Conservation (phyloP, 2,113 vertebrate species). For the Hippolais icterina region DNA sequence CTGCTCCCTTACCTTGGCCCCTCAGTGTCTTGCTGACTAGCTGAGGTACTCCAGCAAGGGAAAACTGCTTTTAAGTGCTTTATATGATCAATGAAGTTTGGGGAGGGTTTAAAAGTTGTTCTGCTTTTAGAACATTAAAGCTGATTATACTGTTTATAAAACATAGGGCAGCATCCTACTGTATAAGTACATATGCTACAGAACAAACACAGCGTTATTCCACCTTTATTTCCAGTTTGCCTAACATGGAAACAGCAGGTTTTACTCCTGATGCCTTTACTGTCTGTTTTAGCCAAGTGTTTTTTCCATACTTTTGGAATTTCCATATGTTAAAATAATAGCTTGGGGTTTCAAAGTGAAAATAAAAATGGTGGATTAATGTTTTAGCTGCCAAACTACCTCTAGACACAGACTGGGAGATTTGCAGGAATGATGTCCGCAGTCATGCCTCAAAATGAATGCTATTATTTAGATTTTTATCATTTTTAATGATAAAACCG, state of each 20-base stretch:
- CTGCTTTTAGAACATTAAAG: not conserved
- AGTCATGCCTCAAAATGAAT: not conserved
- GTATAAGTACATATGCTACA: not conserved
- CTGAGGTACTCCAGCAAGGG: not conserved
- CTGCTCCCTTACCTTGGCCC: slow-evolving; percentile 8
- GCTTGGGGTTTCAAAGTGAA: not conserved
- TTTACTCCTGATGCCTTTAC: not conserved
- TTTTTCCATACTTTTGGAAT: not conserved
- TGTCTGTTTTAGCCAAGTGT: not conserved
- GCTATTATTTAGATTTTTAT: not conserved
- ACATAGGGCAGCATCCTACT: not conserved
- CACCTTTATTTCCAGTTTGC: not conserved
- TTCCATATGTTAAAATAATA: not conserved
- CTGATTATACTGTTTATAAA: not conserved
- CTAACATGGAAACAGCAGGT: not conserved
- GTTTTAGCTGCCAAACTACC: not conserved
- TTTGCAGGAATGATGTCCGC: not conserved
- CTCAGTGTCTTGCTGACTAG: not conserved
- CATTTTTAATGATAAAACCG: not conserved
- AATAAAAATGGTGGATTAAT: not conserved
- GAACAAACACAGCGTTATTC: not conserved
- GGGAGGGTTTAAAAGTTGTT: not conserved
- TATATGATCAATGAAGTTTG: not conserved
- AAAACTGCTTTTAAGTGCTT: not conserved
- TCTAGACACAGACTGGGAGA: not conserved